A percentile compares a stretch with the other conserved stretches of the same genome.
These are phyloP conservation scores for Cephalopholis sonnerati DNA, from an alignment of 2,113 vertebrate genomes.

Conservation along the genomic window DNA sequence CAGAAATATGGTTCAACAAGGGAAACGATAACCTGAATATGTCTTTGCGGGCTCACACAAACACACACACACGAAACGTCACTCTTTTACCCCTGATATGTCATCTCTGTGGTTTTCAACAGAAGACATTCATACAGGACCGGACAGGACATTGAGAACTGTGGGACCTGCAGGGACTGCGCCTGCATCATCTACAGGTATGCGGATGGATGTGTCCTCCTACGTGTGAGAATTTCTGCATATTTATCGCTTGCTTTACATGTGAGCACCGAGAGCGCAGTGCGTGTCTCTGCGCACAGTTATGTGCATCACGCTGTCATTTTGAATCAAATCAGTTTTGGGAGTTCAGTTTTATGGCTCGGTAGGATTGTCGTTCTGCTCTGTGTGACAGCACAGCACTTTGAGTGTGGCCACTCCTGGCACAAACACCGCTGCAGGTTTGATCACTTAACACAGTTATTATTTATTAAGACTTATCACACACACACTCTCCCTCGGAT, in stretches of 20 bases:
- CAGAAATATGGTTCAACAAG: slow-evolving; percentile 28
- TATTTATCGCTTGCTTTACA: slow-evolving; percentile 48
- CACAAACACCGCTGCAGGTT: slow-evolving; percentile 52
- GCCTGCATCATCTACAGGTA: slow-evolving; percentile 94
- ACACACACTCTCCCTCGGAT: slow-evolving; percentile 37
- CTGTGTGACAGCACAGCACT: slow-evolving; percentile 51
- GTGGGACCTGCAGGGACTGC: slow-evolving; percentile 91
- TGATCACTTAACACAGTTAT: slow-evolving; percentile 45
- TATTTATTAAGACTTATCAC: slow-evolving; percentile 40
- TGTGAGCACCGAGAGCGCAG: slow-evolving; percentile 30
- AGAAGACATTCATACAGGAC: slow-evolving; percentile 90
- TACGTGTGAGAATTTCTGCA: slow-evolving; percentile 25
- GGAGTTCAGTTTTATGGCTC: slow-evolving; percentile 64
- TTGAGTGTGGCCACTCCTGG: slow-evolving; percentile 36
- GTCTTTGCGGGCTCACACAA: slow-evolving; percentile 37
- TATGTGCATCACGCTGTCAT: slow-evolving; percentile 69
- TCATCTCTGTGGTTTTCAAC: slow-evolving; percentile 77
- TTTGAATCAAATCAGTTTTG: slow-evolving; percentile 65
- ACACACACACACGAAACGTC: slow-evolving; percentile 35
- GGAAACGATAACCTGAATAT: slow-evolving; percentile 45
- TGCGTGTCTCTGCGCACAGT: slow-evolving; percentile 58
- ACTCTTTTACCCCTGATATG: slow-evolving; percentile 74
- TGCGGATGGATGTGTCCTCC: background rate
- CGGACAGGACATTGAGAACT: slow-evolving; percentile 92
- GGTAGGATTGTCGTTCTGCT: slow-evolving; percentile 56